A percentile compares a stretch with the other conserved stretches of the same genome.
Evolutionary conservation across 2,888 invertebrate genomes (phyloP).

Genomic region (Mechanitis mazaeus): DNA sequence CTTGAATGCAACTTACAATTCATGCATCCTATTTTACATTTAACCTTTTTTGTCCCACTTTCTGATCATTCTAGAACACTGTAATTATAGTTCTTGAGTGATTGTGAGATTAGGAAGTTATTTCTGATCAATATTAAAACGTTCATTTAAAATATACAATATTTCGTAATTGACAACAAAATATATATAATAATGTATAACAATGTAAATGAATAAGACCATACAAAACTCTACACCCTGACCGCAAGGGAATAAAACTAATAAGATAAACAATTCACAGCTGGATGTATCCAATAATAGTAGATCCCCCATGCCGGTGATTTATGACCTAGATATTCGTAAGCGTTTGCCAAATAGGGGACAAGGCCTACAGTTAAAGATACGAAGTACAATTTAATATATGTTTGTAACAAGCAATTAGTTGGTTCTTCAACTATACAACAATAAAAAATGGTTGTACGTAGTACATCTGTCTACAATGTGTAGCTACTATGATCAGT

Average conservation of each 20-base stretch:
- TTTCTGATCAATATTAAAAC: too few species aligned
- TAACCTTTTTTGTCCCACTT: slow-evolving; percentile 16
- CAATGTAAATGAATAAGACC: slow-evolving; percentile 19
- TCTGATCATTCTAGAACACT: slow-evolving; percentile 10
- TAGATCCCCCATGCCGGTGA: slow-evolving; percentile 34
- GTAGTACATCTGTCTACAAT: too few species aligned
- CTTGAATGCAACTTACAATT: slow-evolving; percentile 15
- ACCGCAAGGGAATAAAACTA: slow-evolving; percentile 26
- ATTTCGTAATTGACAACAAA: too few species aligned
- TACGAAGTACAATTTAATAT: slow-evolving; percentile 10
- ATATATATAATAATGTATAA: slow-evolving; percentile 1
- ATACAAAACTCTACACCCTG: slow-evolving; percentile 10
- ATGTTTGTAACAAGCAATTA: slow-evolving; percentile 8
- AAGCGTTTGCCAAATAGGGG: slow-evolving; percentile 23
- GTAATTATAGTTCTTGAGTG: too few species aligned
- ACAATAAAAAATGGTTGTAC: too few species aligned
- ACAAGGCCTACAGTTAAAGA: slow-evolving; percentile 14
- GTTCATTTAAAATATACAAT: too few species aligned
- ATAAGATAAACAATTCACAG: slow-evolving; percentile 34
- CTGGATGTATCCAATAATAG: slow-evolving; percentile 38
- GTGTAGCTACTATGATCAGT: too few species aligned
- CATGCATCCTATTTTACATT: slow-evolving; percentile 15
- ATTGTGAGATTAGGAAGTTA: too few species aligned
- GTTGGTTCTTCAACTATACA: not conserved
- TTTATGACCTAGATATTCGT: slow-evolving; percentile 35